Evolutionary conservation across 2,113 vertebrate genomes (phyloP), one percentile per base, ranked within the genome.

Genomic region (Andinoacara biseriatus): DNA sequence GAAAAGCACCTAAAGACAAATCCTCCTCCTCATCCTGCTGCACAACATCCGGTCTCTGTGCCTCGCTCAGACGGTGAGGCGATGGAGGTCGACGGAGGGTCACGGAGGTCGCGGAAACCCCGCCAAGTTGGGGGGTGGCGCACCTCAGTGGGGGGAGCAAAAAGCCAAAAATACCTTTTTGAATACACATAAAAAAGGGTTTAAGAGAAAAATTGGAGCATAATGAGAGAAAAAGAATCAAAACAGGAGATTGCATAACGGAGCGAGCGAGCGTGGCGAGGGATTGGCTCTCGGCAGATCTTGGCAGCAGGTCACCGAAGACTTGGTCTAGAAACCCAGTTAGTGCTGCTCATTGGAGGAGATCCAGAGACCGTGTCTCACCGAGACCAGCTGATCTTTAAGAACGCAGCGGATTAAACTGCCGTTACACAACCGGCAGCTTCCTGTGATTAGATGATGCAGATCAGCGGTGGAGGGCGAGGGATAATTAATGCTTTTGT

Each of bases 261-360:
- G 38, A 61, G 76, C 10, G 52, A 10, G 52, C 20, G 40, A 35
- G 46, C 18, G 3, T n/a, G 58, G 4, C 8, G 58, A 76, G 60
- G 58, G 58, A 60, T 82, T 57, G 80, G 69, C 74, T 83, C 46
- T 60, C 1, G 54, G 61, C 61, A 29, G 40, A 17, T 63, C 80
- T 74, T 46, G 67, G 72, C 46, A 74, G 82, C 77, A 60, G 59
- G 33, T 67, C 58, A 77, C 74, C 0, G 58, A 61, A 67, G 57
- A 58, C 58, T 67, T 63, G 85, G 59, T 89, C 88, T 60, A 82
- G 78, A 90, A 84, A 90, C 87, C 76, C 26, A 69, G 81, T 83
- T 91, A 79, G 24, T 20, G 58, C 58, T 78, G 22, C 84, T 63
- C n/a, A 22, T 40, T 90, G 89, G 90, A 59, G 0, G 1, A 13